These are phyloP conservation scores for Microcebus murinus DNA, from an alignment of 2,113 vertebrate species.

Conservation along the genomic window DNA sequence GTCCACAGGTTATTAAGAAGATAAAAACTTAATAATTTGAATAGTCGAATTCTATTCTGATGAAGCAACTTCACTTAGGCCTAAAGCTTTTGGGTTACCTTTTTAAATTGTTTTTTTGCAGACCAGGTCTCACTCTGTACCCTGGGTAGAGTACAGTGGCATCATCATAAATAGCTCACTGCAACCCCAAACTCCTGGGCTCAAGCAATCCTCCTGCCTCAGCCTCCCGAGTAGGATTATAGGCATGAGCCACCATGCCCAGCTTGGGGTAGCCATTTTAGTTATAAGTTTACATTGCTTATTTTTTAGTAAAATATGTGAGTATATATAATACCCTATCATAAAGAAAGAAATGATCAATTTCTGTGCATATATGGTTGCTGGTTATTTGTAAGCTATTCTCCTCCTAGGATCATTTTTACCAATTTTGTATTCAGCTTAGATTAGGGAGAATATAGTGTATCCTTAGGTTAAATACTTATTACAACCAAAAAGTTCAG, in stretches of 20 bases:
- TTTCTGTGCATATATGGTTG: neutral
- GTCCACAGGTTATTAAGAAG: neutral
- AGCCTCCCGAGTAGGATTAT: no score
- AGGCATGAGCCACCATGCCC: no score
- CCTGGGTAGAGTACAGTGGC: no score
- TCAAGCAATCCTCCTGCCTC: no score
- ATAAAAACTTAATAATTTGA: conserved; percentile 21
- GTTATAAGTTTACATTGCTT: conserved; percentile 19
- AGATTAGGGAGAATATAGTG: neutral
- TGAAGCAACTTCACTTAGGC: neutral
- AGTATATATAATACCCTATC: neutral
- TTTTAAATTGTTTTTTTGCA: no score
- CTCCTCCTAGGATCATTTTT: neutral
- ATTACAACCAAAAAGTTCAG: neutral
- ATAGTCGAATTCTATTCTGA: neutral
- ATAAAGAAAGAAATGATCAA: neutral
- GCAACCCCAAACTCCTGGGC: no score
- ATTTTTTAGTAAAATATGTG: conserved; percentile 50
- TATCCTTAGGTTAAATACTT: conserved; percentile 19
- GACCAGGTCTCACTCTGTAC: no score
- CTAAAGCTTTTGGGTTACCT: neutral
- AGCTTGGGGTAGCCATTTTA: neutral
- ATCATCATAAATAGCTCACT: no score
- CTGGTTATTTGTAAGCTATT: neutral
- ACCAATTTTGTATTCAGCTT: neutral